Percentiles rank a stretch among this genome's conserved stretches.
Evolutionary conservation across 2,797 vertebrate genomes (phyloP).

Genomic region (Trichosurus vulpecula): DNA sequence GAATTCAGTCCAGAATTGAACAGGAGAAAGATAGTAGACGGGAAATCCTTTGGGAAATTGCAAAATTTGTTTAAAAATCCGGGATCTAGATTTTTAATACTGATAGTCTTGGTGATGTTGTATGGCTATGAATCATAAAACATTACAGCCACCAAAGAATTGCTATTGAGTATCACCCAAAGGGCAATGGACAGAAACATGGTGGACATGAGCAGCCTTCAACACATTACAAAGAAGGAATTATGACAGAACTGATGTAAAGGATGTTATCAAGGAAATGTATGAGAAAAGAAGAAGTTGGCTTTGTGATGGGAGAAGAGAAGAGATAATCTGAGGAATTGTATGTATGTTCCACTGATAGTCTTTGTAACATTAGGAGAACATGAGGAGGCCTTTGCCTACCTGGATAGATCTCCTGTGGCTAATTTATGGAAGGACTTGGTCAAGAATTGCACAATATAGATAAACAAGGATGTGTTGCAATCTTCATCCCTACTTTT

Average conservation of each 20-base stretch:
- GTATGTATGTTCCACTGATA: neutral
- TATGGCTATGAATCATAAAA: neutral
- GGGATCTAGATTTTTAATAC: neutral
- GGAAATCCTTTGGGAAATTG: neutral
- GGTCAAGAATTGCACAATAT: neutral
- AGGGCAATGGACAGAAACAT: neutral
- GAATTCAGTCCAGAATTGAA: neutral
- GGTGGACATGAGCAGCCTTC: neutral
- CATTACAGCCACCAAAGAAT: neutral
- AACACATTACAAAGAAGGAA: neutral
- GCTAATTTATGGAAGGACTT: neutral
- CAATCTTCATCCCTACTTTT: neutral
- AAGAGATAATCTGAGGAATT: neutral
- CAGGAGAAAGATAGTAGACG: neutral
- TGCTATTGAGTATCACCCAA: neutral
- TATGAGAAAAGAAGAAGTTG: neutral
- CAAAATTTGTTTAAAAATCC: neutral
- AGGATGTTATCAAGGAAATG: too few relatives aligned
- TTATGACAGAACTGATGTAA: too few relatives aligned
- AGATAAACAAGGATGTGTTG: neutral
- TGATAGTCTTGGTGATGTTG: neutral
- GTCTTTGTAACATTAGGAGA: neutral
- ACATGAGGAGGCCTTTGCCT: neutral
- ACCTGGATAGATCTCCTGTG: neutral
- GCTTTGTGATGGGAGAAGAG: neutral